Evolutionary conservation across 2,113 vertebrate species (phyloP), one percentile per base, ranked within the genome.

Genomic region (Xiphophorus maculatus): DNA sequence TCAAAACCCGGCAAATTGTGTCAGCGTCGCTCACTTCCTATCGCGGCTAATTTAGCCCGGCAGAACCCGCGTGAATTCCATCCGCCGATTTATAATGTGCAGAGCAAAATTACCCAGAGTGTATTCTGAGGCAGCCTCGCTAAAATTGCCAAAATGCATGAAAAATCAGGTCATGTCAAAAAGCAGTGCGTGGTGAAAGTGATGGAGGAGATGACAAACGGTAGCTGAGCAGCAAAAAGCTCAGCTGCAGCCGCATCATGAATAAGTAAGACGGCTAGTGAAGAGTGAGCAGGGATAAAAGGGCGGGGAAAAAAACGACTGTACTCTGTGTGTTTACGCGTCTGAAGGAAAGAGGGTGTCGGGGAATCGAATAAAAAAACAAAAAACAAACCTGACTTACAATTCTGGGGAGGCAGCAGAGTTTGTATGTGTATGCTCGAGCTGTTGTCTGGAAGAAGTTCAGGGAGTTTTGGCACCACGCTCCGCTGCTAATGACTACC

Each of bases 161-260:
- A 60, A 69, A 77, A 84, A 86, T 85, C 83, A 60, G 83, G 83
- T 82, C 58, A 3, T 81, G 84, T 82, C 87, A 85, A 74, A 37
- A 63, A 71, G 82, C 6, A 63, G 44, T 3, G 60, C 13, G 35
- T 60, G 7, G 19, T n/a, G 7, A 69, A 66, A 72, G 76, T 73
- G 76, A 88, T 72, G 82, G 77, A 76, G 79, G 76, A 70, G 76
- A 77, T 61, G 84, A 83, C 79, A 76, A 66, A 80, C 40, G 32
- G 76, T 76, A 74, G 80, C 71, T 27, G 81, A 82, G 86, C 71
- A 82, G 86, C 71, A 69, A 6, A 3, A 71, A 63, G 79, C 74
- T 71, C 29, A 37, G 81, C 75, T 58, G 83, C 83, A 63, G 58
- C 70, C 9, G 63, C 15, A 29, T 74, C 37, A 77, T 88, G 87